Evolutionary conservation across 2,888 invertebrate genomes (phyloP), one percentile per base, ranked within the genome.

Genomic region (Melinaea marsaeus): DNA sequence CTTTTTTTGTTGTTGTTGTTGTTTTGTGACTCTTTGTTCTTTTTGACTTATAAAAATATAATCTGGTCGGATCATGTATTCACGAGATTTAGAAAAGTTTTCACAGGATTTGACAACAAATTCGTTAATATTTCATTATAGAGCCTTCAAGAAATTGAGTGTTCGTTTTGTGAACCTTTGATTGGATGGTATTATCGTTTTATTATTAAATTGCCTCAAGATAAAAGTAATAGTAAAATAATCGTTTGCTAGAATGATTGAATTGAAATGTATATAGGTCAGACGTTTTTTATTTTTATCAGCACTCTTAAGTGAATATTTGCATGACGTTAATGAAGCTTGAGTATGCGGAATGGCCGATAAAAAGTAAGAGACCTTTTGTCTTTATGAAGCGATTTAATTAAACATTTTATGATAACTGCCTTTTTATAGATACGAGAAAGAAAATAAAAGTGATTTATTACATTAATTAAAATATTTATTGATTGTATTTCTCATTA

Each of bases 291-390:
- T 76, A 72, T 72, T 78, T 74, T 60, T 66, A 64, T 60, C 72
- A 73, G 74, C 74, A 71, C 72, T 74, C 74, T 78, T 83, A 86
- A 87, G 83, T 85, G 85, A 86, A 86, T 86, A 85, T 87, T 88
- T 85, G 85, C 85, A 86, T 85, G 84, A 75, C 79, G 75, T 71
- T 81, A 83, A 83, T 83, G 79, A 79, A 78, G 74, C 74, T 67
- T 68, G 74, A 74, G 76, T 72, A 76, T 77, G 72, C 78, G 71
- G 73, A 78, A 81, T 79, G 75, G 75, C 72, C 78, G 74, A 78
- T 84, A 83, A 85, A 83, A 83, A 81, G 72, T 79, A 74, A 78
- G 75, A 68, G 72, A 74, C 79, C 79, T 71, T 74, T 79, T 79
- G 80, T 81, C 82, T 84, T 79, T 72, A 70, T 71, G 71, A 68